Percentiles rank a stretch among this genome's conserved stretches.
These are phyloP conservation scores for Dicaeum eximium DNA, from an alignment of 2,113 vertebrate species.

Conservation along the genomic window DNA sequence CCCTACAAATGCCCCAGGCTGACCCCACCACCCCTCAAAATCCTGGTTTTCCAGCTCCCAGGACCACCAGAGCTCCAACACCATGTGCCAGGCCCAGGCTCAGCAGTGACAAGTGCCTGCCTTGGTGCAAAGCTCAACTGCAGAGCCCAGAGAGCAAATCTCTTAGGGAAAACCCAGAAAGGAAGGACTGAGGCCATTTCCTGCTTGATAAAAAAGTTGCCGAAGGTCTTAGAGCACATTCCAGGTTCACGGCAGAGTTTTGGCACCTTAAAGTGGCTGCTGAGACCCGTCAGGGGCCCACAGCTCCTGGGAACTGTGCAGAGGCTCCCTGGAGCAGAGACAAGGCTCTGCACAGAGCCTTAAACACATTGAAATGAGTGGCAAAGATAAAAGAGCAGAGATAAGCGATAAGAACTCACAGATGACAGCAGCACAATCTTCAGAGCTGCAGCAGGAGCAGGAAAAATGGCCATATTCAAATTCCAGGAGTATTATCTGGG, in stretches of 20 bases:
- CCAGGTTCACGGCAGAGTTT: background rate
- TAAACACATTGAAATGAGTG: slow-evolving; percentile 20
- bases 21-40: background rate
- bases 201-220: background rate
- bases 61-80: background rate
- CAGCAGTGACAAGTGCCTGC: background rate
- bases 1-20: background rate
- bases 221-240: background rate
- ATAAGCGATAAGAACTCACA: slow-evolving; percentile 27
- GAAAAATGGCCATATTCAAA: slow-evolving; percentile 34
- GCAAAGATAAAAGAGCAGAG: slow-evolving; percentile 42
- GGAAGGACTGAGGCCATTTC: background rate
- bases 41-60: background rate
- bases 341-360: background rate
- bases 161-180: background rate
- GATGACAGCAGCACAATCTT: slow-evolving; percentile 26
- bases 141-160: background rate
- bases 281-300: rapidly evolving
- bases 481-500: background rate
- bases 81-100: rapidly evolving
- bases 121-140: background rate
- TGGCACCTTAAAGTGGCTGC: background rate
- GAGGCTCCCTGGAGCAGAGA: background rate
- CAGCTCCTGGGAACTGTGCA: background rate
- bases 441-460: background rate